Base-by-base conservation (phyloP, 1,140 invertebrate genomes). In the Globodera rostochiensis region DNA sequence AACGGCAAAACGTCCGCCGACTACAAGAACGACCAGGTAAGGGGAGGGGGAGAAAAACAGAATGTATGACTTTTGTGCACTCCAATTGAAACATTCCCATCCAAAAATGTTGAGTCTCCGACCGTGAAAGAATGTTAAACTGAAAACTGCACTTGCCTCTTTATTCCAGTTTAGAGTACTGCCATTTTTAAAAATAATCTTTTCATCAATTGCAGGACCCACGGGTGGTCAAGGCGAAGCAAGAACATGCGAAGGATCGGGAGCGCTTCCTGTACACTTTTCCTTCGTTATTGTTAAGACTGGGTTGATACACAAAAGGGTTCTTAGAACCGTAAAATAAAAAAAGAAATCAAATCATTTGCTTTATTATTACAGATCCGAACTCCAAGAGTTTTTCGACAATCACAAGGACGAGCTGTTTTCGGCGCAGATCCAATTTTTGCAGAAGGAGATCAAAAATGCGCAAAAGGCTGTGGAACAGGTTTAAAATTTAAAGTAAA, bases 391-490 rank as follows among this genome's bases (percentile, higher is more conserved):
- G 6, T 80, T 80, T 79, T 8, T 80, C 21, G 47, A 36, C 6
- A 69, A 67, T 21, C 46, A 80, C 47, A 49, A 45, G 46, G 69
- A 74, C n/a, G 53, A 53, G 21, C 77, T 80, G 13, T 80, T 80
- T 36, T 15, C 19, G 47, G 21, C 15, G 36, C 78, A 80, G 21
- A 50, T 80, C 8, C 57, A 74, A 21, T 79, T 21, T 80, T 21
- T 80, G 73, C 49, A 80, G 19, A 80, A 80, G 21, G 79, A 80
- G 25, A 75, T 80, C n/a, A 53, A 73, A 53, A 73, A 53, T 19
- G 19, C 11, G 46, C n/a, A 53, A 47, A 73, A 73, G 13, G 11
- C 46, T 15, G 11, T 25, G 7, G 69, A 70, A 76, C 73, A 64
- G 50, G 47, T 36, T 36, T 74, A 3, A 21, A 36, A n/a, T n/a